Conservation (phyloP, 2,888 invertebrate genomes). For the Meteorus cinctellus region DNA sequence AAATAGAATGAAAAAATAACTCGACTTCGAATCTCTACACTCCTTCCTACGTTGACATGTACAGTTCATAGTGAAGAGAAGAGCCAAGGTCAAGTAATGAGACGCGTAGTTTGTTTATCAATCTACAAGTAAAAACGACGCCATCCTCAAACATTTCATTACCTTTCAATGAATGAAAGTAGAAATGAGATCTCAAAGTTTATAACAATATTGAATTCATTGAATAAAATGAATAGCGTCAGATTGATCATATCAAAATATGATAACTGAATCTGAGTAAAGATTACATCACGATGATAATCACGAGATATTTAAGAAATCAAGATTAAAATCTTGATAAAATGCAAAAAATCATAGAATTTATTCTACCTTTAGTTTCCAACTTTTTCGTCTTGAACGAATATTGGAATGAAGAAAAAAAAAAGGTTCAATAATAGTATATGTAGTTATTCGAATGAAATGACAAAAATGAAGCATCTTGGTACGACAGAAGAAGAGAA, state of each 20-base stretch:
- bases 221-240: neutral
- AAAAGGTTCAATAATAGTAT: neutral
- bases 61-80: slow-evolving; percentile 5
- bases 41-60: neutral
- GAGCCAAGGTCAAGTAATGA: neutral
- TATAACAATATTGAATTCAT: neutral
- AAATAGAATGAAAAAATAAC: neutral
- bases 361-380: neutral
- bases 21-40: neutral
- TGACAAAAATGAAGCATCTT: neutral
- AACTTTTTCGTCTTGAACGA: neutral
- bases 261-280: neutral
- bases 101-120: neutral
- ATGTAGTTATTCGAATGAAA: neutral
- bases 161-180: neutral
- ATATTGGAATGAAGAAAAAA: neutral
- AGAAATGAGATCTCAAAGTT: neutral
- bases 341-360: neutral
- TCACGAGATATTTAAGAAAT: neutral
- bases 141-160: neutral
- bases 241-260: neutral
- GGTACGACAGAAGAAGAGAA: neutral
- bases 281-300: neutral
- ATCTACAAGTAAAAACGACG: neutral
- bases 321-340: slow-evolving; percentile 3